Percentiles rank a stretch among this genome's conserved stretches.
These are phyloP conservation scores for Alviniconcha strummeri DNA, from an alignment of 2,888 invertebrate species.

Conservation along the genomic window DNA sequence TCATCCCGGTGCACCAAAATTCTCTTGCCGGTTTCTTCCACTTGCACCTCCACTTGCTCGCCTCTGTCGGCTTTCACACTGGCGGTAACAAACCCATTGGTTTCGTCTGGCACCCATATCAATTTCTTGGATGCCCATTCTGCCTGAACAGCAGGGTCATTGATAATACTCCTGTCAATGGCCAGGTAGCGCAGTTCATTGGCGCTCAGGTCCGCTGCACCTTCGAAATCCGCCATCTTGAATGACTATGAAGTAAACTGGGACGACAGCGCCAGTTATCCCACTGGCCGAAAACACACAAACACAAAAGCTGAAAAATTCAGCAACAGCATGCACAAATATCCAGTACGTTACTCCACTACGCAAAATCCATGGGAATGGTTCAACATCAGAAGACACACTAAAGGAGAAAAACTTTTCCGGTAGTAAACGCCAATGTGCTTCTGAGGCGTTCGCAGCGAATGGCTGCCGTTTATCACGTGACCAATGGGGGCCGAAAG, in stretches of 20 bases:
- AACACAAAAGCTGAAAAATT: not conserved
- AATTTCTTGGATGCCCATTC: conserved; percentile 99
- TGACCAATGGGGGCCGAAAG: conserved; percentile 39
- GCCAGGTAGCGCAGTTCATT: conserved; percentile 93
- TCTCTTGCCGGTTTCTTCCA: conserved; percentile 89
- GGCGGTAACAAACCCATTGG: conserved; percentile 96
- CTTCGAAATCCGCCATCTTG: conserved; percentile 59
- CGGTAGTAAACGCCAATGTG: conserved; percentile 30
- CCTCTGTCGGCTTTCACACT: conserved; percentile 95
- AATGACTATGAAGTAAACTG: conserved; percentile 27
- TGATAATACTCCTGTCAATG: conserved; percentile 96
- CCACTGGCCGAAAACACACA: not conserved
- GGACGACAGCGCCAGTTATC: not conserved
- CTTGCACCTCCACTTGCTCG: conserved; percentile 96
- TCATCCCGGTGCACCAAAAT: conserved; percentile 95
- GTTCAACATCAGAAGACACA: conserved; percentile 12
- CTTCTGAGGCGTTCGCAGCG: conserved; percentile 28
- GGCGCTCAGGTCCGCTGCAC: conserved; percentile 57
- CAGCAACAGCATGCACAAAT: conserved; percentile 4
- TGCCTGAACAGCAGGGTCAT: conserved; percentile 95
- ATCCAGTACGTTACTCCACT: conserved; percentile 17
- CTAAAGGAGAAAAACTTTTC: conserved; percentile 7
- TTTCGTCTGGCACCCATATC: conserved; percentile 99
- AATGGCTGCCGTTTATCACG: conserved; percentile 46
- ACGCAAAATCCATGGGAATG: conserved; percentile 31